Percentiles rank a stretch among this genome's conserved stretches.
These are phyloP conservation scores for Clarias pachynema DNA, from an alignment of 2,797 vertebrate genomes.

Conservation along the genomic window DNA sequence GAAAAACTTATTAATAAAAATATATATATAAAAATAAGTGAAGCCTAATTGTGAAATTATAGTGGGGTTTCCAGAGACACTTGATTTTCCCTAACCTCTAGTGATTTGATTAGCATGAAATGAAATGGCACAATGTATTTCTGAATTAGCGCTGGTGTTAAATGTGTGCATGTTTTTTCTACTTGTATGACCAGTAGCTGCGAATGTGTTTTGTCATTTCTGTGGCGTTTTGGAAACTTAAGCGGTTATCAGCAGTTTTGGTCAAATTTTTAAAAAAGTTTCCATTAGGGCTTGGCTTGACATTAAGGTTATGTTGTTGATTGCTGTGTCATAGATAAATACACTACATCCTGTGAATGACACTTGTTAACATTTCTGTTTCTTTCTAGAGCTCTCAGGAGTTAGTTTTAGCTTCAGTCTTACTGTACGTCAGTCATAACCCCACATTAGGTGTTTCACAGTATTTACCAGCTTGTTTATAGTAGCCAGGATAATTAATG, in stretches of 20 bases:
- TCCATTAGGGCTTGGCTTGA: background rate
- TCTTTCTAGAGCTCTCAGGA: background rate
- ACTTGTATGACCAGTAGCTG: background rate
- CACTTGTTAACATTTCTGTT: background rate
- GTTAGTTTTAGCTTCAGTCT: background rate
- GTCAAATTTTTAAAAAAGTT: background rate
- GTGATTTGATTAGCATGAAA: too few species aligned
- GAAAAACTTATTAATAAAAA: too few species aligned
- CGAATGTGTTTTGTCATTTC: background rate
- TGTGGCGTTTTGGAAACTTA: conserved; percentile 1
- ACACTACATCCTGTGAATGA: background rate
- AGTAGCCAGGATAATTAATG: background rate
- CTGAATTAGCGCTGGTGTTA: background rate
- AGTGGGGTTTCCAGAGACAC: too few species aligned
- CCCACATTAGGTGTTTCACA: background rate
- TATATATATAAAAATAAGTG: too few species aligned
- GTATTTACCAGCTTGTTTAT: background rate
- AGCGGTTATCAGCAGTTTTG: conserved; percentile 13
- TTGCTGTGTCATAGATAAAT: background rate
- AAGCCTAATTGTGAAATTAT: too few species aligned
- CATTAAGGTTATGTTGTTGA: background rate
- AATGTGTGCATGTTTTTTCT: background rate
- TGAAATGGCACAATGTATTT: too few species aligned
- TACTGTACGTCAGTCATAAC: background rate
- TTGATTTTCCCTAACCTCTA: too few species aligned